These are phyloP conservation scores for Acrocyrtus sp. DNA, from an alignment of 2,888 invertebrate genomes.

Conservation along the genomic window DNA sequence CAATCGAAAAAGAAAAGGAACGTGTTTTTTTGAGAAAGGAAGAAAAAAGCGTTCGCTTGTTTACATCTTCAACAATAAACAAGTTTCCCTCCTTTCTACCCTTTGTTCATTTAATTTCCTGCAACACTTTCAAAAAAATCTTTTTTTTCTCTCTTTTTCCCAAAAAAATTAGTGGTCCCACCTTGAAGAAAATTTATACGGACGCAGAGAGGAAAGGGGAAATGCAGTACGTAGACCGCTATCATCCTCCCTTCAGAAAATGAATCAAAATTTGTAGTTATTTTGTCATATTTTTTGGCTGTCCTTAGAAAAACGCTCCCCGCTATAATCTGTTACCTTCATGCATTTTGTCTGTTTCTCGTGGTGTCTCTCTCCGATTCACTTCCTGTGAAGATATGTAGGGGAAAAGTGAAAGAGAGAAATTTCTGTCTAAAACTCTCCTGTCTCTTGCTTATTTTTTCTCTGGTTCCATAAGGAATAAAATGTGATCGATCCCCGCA, in stretches of 20 bases:
- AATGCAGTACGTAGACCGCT: too few species aligned
- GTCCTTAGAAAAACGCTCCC: too few species aligned
- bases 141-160: background rate
- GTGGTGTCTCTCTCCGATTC: too few species aligned
- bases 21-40: background rate
- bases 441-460: background rate
- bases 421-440: too few species aligned
- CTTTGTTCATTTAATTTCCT: background rate
- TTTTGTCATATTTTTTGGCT: too few species aligned
- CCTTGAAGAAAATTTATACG: too few species aligned
- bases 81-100: background rate
- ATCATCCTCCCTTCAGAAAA: too few species aligned
- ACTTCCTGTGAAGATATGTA: background rate
- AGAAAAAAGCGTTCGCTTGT: background rate
- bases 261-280: too few species aligned
- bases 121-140: too few species aligned
- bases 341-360: conserved; percentile 1
- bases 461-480: conserved; percentile 15
- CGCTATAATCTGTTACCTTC: background rate
- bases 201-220: too few species aligned
- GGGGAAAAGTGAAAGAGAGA: too few species aligned
- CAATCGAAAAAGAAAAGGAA: background rate
- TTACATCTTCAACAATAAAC: background rate
- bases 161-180: too few species aligned
- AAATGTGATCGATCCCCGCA: conserved; percentile 44